These are phyloP conservation scores for Gonocerus acuteangulatus DNA, from an alignment of 2,888 invertebrate species.

Conservation along the genomic window DNA sequence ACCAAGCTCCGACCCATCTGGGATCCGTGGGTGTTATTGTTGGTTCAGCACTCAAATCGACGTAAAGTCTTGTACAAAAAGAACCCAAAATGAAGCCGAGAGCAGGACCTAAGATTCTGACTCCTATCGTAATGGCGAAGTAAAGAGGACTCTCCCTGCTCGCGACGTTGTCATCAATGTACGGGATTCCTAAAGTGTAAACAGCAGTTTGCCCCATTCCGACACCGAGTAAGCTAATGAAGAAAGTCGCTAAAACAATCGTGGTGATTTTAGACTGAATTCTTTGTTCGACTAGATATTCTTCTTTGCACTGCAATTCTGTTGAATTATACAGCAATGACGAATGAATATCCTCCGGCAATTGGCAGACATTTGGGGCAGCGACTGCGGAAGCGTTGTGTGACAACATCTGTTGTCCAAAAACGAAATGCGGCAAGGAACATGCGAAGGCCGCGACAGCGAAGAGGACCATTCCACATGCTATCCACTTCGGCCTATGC, in stretches of 20 bases:
- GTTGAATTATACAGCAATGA: conserved; percentile 13
- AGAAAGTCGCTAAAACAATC: conserved; percentile 78
- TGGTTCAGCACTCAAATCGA: conserved; percentile 65
- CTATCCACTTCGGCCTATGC: conserved; percentile 88
- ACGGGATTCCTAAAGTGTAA: conserved; percentile 85
- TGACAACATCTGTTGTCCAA: conserved; percentile 64
- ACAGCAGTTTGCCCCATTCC: conserved; percentile 90
- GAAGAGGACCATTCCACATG: conserved; percentile 79
- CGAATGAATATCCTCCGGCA: neutral
- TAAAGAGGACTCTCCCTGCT: conserved; percentile 86
- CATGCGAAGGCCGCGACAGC: conserved; percentile 79
- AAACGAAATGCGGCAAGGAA: conserved; percentile 79
- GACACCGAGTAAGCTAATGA: conserved; percentile 76
- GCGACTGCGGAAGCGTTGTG: conserved; percentile 40
- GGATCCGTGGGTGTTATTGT: conserved; percentile 72
- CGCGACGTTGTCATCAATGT: conserved; percentile 88
- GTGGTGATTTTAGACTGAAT: conserved; percentile 69
- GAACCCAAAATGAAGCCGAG: conserved; percentile 84
- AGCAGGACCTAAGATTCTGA: conserved; percentile 82
- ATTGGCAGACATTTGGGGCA: conserved; percentile 29
- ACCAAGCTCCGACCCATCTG: conserved; percentile 95
- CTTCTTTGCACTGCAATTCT: conserved; percentile 49
- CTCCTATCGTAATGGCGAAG: conserved; percentile 88
- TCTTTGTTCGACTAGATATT: conserved; percentile 56
- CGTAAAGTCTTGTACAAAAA: conserved; percentile 78